Base-by-base conservation (phyloP, 2,888 invertebrate genomes). In the Masnerella sp. region DNA sequence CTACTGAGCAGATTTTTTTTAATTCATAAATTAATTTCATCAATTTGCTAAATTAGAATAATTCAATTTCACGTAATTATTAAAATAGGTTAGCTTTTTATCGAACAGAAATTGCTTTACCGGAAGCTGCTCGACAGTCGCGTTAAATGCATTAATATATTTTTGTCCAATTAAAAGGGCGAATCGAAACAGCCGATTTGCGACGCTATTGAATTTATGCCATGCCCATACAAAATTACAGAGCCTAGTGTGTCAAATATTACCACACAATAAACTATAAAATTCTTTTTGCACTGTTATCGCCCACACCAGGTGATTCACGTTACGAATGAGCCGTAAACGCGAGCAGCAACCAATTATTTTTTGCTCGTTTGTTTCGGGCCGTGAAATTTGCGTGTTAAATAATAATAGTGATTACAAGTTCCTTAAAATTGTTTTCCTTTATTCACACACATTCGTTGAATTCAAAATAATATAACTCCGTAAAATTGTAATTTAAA, bases 221-320 rank as follows among this genome's bases (percentile, higher is more conserved):
- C 36, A 5, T 47, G 52, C 5, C 45, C 54, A 34, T 52, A 25
- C 42, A 45, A 77, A 69, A 67, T 75, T 74, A 69, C 68, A 77
- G 64, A 67, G 61, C 74, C 58, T 51, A 58, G 54, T 70, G 68
- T 62, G 65, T 18, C 42, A 62, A 61, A 65, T 72, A 79, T 80
- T 80, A 80, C 70, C 78, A 77, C 76, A 80, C 78, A 80, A 80
- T 80, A 75, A 78, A 71, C 74, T 59, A 77, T 74, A 77, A 80
- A 78, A 49, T 72, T 52, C 62, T 36, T 38, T 40, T 28, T 38
- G 36, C 54, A 49, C 52, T 30, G 38, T 64, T 40, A 42, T 69
- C 59, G 76, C 73, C 73, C 65, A 74, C 67, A 49, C 67, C 38
- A 25, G 25, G 30, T 74, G 74, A 74, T 65, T 74, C 74, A 74